Percentiles rank a stretch among this genome's conserved stretches.
Conservation (phyloP, 2,797 vertebrate genomes). For the Pseudocheirus occidentalis region DNA sequence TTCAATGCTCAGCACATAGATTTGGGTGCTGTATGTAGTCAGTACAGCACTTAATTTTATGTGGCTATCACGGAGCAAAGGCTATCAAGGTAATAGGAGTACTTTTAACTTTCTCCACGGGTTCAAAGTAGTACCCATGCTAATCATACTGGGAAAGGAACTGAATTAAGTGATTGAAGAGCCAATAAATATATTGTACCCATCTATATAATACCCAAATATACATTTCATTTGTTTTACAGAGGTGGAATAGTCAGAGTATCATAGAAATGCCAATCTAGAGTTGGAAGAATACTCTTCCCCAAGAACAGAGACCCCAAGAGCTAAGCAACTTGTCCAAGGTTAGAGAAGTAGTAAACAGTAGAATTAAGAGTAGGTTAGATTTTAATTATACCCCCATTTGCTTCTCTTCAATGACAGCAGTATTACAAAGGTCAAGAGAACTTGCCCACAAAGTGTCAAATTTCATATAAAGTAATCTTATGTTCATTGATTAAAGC, state of each 20-base stretch:
- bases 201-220: not conserved
- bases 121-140: not conserved
- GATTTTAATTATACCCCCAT: not conserved
- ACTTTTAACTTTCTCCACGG: not conserved
- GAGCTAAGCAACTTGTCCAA: not conserved
- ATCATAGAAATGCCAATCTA: not conserved
- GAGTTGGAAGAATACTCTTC: not conserved
- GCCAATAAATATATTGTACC: not conserved
- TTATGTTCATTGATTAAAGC: not conserved
- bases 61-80: not conserved
- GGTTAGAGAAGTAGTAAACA: not conserved
- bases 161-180: not conserved
- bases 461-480: not conserved
- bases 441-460: not conserved
- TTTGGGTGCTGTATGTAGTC: not conserved
- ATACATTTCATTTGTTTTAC: not conserved
- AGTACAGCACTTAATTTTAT: not conserved
- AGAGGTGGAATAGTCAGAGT: not conserved
- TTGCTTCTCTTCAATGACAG: not conserved
- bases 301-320: not conserved
- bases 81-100: not conserved
- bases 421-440: not conserved
- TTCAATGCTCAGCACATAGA: not conserved
- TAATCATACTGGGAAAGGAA: not conserved
- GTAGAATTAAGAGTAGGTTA: not conserved